phyloP scores from a whole-genome alignment of 2,113 vertebrate species.

The Delphinapterus leucas region DNA sequence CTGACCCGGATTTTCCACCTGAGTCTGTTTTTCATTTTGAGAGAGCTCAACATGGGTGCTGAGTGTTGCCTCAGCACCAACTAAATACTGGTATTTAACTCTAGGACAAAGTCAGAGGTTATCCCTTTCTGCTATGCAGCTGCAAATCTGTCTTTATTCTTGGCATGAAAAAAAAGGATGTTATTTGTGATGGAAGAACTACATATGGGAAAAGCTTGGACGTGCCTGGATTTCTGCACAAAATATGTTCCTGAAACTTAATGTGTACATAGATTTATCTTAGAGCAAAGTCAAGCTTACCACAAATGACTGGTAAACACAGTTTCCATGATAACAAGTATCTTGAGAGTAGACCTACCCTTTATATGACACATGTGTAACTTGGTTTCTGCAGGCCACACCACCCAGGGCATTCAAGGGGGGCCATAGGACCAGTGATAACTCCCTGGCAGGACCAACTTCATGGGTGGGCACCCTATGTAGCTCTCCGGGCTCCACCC shows the following conservation, averaged over 20 bases:
- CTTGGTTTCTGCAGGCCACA: background rate
- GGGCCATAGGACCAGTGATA: background rate
- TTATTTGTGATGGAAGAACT: background rate
- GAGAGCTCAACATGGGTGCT: constrained; percentile 28
- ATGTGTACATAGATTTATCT: background rate
- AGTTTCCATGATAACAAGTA: background rate
- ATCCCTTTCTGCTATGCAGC: background rate
- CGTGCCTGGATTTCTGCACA: background rate
- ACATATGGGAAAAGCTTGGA: background rate
- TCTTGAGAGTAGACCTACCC: background rate
- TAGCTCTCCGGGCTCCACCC: too few relatives aligned
- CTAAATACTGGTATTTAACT: constrained; percentile 47
- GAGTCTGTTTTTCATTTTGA: constrained; percentile 64
- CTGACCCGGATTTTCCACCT: constrained; percentile 59
- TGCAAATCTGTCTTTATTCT: background rate
- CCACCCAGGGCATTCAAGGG: background rate
- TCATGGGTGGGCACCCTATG: fast-evolving
- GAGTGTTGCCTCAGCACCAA: constrained; percentile 56
- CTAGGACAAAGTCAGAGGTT: constrained; percentile 38
- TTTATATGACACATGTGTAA: background rate
- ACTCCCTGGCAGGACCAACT: background rate
- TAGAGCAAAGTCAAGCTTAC: background rate
- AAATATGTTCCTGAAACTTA: background rate
- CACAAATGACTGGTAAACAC: background rate
- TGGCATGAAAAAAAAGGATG: background rate